Base-by-base conservation (phyloP, 2,888 invertebrate genomes). In the Tridacna gigas region DNA sequence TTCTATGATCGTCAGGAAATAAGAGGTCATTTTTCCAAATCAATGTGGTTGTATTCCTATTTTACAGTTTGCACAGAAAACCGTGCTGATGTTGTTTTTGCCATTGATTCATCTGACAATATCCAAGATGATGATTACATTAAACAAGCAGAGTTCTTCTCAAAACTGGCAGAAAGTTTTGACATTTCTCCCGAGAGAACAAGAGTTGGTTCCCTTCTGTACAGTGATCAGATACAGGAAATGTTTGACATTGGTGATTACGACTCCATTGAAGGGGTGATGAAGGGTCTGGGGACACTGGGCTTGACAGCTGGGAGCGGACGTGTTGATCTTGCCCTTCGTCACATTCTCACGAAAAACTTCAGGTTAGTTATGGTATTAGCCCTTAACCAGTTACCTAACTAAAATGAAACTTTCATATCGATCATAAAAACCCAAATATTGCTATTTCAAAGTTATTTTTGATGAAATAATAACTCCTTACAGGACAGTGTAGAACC, bases 141-240 rank as follows among this genome's bases (percentile, higher is more conserved):
- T 83, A 88, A 90, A 63, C 92, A 93, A 83, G 84, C 92, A 25
- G 83, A 89, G 15, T 94, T 94, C 75, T 91, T 92, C 25, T 80
- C 89, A 56, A 88, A 90, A 45, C 83, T 93, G 61, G 82, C 91
- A 12, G 84, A 89, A n/a, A 86, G 83, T 26, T 86, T 94, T 75
- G 89, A 90, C 71, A 84, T 93, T 37, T 86, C 88, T 0, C 82
- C 83, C 0, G 85, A 90, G 11, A 83, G 75, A 25, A 93, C 92
- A 0, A 82, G 94, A 22, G 89, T 93, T 4, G 92, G 91, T 4
- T 88, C 92, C 7, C 80, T 92, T 12, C 85, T 91, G n/a, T 93
- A 91, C 87, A 91, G 90, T 45, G 90, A 91, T 74, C 85, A 90
- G 81, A 90, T 91, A 12, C 86, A 88, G 51, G 83, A 88, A 20